These are phyloP conservation scores for Drosophila quadrilineata DNA, from an alignment of 1,140 invertebrate genomes.

Conservation along the genomic window DNA sequence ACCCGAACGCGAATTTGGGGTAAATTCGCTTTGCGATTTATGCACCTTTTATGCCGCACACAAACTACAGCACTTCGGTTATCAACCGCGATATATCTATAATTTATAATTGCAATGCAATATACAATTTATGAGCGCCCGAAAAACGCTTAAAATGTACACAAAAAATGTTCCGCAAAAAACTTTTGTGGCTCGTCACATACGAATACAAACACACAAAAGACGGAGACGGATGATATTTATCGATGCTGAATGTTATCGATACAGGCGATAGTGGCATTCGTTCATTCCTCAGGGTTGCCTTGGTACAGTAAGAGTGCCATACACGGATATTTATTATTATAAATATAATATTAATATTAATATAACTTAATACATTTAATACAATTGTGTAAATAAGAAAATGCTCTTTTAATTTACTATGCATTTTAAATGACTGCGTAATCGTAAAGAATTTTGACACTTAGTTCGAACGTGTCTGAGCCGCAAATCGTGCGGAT, in stretches of 20 bases:
- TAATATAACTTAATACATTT: neutral
- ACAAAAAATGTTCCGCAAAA: slow-evolving; percentile 77
- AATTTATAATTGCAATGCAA: slow-evolving; percentile 44
- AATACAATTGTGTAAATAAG: neutral
- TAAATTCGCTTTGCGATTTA: slow-evolving; percentile 62
- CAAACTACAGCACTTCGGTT: slow-evolving; percentile 43
- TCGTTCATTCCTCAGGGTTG: slow-evolving; percentile 6
- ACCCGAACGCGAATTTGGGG: slow-evolving; percentile 71
- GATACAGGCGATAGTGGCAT: slow-evolving; percentile 32
- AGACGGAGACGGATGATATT: slow-evolving; percentile 28
- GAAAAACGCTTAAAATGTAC: slow-evolving; percentile 71
- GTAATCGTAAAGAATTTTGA: neutral
- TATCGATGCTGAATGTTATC: slow-evolving; percentile 43
- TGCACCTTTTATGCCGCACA: slow-evolving; percentile 54
- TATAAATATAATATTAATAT: neutral
- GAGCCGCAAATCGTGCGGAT: neutral
- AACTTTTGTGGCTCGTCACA: slow-evolving; percentile 71
- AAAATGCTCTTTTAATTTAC: neutral
- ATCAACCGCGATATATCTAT: slow-evolving; percentile 30
- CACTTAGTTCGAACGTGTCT: slow-evolving; percentile 4
- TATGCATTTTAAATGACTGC: neutral
- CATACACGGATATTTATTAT: slow-evolving; percentile 1
- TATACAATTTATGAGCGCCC: slow-evolving; percentile 58
- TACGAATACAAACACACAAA: slow-evolving; percentile 72
- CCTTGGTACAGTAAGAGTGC: neutral